phyloP scores from a whole-genome alignment of 2,888 invertebrate genomes.

The Scaptomyza polygonia region DNA sequence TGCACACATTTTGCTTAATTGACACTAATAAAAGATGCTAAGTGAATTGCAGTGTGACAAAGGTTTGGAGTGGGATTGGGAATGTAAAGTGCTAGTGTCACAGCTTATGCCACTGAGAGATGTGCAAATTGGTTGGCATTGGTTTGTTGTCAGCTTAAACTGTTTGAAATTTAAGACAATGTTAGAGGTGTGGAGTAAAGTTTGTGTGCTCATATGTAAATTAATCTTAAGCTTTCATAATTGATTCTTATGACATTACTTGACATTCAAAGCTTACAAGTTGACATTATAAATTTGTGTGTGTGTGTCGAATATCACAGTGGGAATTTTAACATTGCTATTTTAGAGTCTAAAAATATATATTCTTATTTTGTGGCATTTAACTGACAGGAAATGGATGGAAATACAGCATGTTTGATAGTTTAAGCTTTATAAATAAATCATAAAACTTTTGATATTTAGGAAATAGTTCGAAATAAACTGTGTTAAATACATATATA shows the following conservation, averaged over 20 bases:
- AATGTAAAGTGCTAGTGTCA: not conserved
- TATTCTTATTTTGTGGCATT: not conserved
- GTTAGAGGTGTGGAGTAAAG: not conserved
- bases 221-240: not conserved
- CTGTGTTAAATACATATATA: not conserved
- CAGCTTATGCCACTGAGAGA: not conserved
- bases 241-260: not conserved
- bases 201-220: constrained; percentile 4
- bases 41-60: constrained; percentile 30
- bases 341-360: not conserved
- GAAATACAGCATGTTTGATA: not conserved
- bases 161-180: constrained; percentile 13
- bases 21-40: constrained; percentile 70
- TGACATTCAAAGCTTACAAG: not conserved
- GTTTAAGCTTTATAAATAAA: not conserved
- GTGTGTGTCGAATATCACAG: not conserved
- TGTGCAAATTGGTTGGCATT: constrained; percentile 33
- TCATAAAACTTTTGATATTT: constrained; percentile 1
- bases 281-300: not conserved
- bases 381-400: not conserved
- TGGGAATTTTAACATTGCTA: not conserved
- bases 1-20: constrained; percentile 55
- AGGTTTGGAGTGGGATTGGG: not conserved
- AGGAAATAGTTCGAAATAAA: not conserved
- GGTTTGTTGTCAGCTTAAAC: constrained; percentile 38